A percentile compares a stretch with the other conserved stretches of the same genome.
Conservation (phyloP, 2,113 vertebrate genomes). For the Merops nubicus region DNA sequence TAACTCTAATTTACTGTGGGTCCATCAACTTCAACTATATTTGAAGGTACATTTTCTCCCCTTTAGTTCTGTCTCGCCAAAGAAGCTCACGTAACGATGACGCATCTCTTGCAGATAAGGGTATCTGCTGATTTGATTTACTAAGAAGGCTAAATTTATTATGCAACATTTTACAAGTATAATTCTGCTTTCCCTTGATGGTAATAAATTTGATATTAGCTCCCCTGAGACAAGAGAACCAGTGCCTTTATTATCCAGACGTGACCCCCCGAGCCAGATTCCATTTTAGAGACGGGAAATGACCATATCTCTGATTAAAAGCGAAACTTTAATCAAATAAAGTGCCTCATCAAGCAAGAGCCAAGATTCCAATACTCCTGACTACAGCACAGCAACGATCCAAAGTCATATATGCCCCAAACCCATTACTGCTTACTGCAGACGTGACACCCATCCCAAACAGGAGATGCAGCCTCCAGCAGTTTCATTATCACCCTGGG, state of each 20-base stretch:
- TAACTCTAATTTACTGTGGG: not conserved
- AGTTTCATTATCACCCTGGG: not conserved
- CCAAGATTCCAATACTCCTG: slow-evolving; percentile 76
- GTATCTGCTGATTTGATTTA: slow-evolving; percentile 67
- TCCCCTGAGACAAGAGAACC: slow-evolving; percentile 65
- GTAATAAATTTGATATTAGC: slow-evolving; percentile 73
- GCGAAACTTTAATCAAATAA: slow-evolving; percentile 76
- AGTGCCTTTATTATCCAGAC: slow-evolving; percentile 70
- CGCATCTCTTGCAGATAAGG: slow-evolving; percentile 60
- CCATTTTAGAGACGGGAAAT: slow-evolving; percentile 77
- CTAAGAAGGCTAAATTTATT: slow-evolving; percentile 74
- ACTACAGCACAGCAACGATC: slow-evolving; percentile 51
- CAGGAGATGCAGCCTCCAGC: not conserved
- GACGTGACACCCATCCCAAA: slow-evolving; percentile 63
- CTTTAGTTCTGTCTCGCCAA: slow-evolving; percentile 26
- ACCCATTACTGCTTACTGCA: slow-evolving; percentile 24
- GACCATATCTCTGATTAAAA: slow-evolving; percentile 79
- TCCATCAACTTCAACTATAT: not conserved
- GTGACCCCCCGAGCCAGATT: slow-evolving; percentile 64
- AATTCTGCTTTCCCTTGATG: slow-evolving; percentile 72
- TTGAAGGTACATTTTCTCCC: slow-evolving; percentile 34
- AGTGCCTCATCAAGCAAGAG: slow-evolving; percentile 73
- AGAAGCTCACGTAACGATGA: slow-evolving; percentile 47
- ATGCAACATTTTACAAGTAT: slow-evolving; percentile 72
- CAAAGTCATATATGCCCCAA: slow-evolving; percentile 52